Conservation (phyloP, 2,888 invertebrate genomes). For the Eilema caniola region DNA sequence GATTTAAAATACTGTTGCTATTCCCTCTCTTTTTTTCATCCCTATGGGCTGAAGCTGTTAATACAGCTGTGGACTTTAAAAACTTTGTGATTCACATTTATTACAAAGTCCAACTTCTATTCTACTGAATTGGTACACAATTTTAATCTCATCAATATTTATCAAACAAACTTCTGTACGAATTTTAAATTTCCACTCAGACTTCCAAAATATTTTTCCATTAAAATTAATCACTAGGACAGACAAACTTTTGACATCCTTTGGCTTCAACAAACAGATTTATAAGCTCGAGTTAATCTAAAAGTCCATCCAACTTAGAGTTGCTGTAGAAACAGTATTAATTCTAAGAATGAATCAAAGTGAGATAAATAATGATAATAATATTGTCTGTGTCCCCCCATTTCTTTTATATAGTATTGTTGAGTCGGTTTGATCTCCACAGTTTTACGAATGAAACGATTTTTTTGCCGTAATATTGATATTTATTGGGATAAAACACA, state of each 20-base stretch:
- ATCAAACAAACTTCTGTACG: constrained; percentile 1
- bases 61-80: not conserved
- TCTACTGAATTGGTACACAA: not conserved
- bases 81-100: constrained; percentile 5
- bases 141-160: constrained; percentile 14
- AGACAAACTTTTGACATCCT: constrained; percentile 9
- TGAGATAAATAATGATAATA: not conserved
- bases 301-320: constrained; percentile 10
- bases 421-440: no score
- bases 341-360: not conserved
- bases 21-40: not conserved
- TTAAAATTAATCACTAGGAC: constrained; percentile 12
- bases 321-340: not conserved
- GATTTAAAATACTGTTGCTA: constrained; percentile 4
- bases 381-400: no score
- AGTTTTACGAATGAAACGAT: no score
- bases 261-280: constrained; percentile 5
- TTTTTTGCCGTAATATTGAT: no score
- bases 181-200: constrained; percentile 3
- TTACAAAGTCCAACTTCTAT: not conserved
- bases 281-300: constrained; percentile 9
- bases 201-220: constrained; percentile 11
- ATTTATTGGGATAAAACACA: no score
- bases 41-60: not conserved
- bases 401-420: no score